Conservation (phyloP, 2,888 invertebrate genomes). For the Morinoia aosen region DNA sequence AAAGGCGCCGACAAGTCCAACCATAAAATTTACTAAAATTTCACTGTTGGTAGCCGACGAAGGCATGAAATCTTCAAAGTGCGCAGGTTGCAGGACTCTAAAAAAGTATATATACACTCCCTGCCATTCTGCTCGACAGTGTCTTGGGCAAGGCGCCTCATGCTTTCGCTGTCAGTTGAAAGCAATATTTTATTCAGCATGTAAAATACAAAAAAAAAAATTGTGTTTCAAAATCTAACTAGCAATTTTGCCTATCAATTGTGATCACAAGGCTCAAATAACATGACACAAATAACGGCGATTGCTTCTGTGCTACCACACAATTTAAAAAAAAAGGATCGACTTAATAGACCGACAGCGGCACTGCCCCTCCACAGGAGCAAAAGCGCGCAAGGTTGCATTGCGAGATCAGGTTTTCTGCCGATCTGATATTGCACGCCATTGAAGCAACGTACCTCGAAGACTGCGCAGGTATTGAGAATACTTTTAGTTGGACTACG, state of each 20-base stretch:
- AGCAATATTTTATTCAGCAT: not conserved
- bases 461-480: not conserved
- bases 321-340: not conserved
- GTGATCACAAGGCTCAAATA: not conserved
- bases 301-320: not conserved
- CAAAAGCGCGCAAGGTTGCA: not conserved
- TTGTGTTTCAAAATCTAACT: not conserved
- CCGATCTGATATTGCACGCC: not conserved
- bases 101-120: not conserved
- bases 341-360: not conserved
- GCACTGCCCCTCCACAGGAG: not conserved
- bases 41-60: not conserved
- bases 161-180: not conserved
- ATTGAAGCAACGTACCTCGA: not conserved
- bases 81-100: not conserved
- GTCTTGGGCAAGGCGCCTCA: not conserved
- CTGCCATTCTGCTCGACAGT: not conserved
- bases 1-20: not conserved
- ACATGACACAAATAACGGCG: not conserved
- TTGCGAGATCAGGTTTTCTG: too few relatives aligned
- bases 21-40: not conserved
- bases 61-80: not conserved
- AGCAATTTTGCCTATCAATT: not conserved
- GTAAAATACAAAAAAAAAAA: not conserved
- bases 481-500: not conserved